Evolutionary conservation across 1,140 invertebrate species (phyloP).

Genomic region (Drosophila melanogaster): Release_6_plus_ISO1_MT NT_037436.4:20771001-20771500

Average conservation of each 20-base stretch:
- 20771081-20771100: neutral
- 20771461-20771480: conserved; percentile 56
- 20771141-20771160: neutral
- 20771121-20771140: conserved; percentile 8
- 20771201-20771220: too few relatives aligned
- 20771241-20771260: too few relatives aligned
- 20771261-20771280: too few relatives aligned
- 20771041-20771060: conserved; percentile 20
- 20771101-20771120: conserved; percentile 24
- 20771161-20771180: too few relatives aligned
- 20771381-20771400: too few relatives aligned
- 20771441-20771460: conserved; percentile 36
- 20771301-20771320: too few relatives aligned
- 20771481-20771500: conserved; percentile 15
- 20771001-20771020: conserved; percentile 4
- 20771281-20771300: too few relatives aligned
- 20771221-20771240: too few relatives aligned
- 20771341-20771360: too few relatives aligned
- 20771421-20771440: neutral
- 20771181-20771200: too few relatives aligned
- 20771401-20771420: neutral
- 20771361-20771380: neutral
- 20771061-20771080: neutral
- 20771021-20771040: conserved; percentile 4
- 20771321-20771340: too few relatives aligned